These are phyloP conservation scores for Nomada ferruginata DNA, from an alignment of 2,888 invertebrate species.

Conservation along the genomic window DNA sequence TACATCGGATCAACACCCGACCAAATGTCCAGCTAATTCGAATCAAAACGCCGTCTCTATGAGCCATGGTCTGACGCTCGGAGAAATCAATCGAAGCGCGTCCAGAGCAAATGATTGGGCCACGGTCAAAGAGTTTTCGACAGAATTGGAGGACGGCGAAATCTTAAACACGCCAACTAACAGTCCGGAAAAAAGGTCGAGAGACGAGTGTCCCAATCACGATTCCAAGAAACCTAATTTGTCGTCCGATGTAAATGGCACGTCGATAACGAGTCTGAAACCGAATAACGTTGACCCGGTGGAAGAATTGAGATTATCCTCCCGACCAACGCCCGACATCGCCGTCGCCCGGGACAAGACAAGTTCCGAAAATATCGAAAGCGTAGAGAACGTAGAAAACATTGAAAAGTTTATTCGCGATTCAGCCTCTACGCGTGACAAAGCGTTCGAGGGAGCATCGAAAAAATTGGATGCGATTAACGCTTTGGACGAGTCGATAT, in stretches of 20 bases:
- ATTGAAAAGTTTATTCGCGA: conserved; percentile 43
- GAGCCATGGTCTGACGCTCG: background rate
- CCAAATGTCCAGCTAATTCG: background rate
- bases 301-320: background rate
- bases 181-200: background rate
- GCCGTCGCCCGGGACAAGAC: background rate
- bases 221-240: too few relatives aligned
- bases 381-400: conserved; percentile 39
- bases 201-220: background rate
- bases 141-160: conserved; percentile 15
- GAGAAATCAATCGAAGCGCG: too few relatives aligned
- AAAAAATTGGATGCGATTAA: background rate
- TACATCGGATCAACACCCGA: background rate
- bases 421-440: background rate
- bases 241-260: background rate
- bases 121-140: background rate
- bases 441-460: background rate
- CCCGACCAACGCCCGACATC: too few relatives aligned
- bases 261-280: background rate
- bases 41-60: background rate
- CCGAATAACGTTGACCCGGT: background rate
- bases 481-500: background rate
- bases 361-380: background rate
- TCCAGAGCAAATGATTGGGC: background rate
- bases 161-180: background rate